phyloP scores from a whole-genome alignment of 2,888 invertebrate genomes.

The Tetragnatha montana region DNA sequence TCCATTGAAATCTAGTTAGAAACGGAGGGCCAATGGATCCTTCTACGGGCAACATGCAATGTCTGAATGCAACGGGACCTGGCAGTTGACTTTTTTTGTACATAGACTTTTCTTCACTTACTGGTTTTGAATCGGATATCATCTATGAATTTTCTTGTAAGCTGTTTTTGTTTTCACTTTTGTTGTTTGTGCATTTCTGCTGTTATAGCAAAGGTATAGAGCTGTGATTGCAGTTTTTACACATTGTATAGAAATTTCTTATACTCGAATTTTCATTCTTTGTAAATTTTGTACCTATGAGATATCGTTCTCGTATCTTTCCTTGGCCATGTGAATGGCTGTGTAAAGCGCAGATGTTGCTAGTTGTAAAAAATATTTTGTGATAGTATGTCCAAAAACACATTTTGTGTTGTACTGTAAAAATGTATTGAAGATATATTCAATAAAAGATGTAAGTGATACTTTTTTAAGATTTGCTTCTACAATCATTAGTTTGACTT shows the following conservation, averaged over 20 bases:
- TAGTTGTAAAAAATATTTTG: slow-evolving; percentile 63
- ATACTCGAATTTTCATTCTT: slow-evolving; percentile 40
- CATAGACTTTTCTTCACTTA: slow-evolving; percentile 48
- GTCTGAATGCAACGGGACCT: slow-evolving; percentile 27
- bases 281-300: slow-evolving; percentile 64
- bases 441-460: slow-evolving; percentile 47
- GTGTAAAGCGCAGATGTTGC: slow-evolving; percentile 18
- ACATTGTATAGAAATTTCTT: slow-evolving; percentile 54
- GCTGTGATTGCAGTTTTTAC: slow-evolving; percentile 57
- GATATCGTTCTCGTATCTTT: slow-evolving; percentile 26
- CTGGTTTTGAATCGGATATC: slow-evolving; percentile 10
- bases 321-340: slow-evolving; percentile 25
- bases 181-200: slow-evolving; percentile 34
- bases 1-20: slow-evolving; percentile 28
- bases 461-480: background rate
- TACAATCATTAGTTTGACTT: too few relatives aligned
- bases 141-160: slow-evolving; percentile 26
- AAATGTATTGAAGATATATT: slow-evolving; percentile 53
- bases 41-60: slow-evolving; percentile 45
- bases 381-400: slow-evolving; percentile 51
- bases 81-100: slow-evolving; percentile 24
- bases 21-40: slow-evolving; percentile 18
- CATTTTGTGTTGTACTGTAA: slow-evolving; percentile 55
- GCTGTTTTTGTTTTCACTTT: slow-evolving; percentile 29
- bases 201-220: slow-evolving; percentile 29